Evolutionary conservation across 2,888 invertebrate species (phyloP), one percentile per base, ranked within the genome.

Genomic region (Selenia dentaria): DNA sequence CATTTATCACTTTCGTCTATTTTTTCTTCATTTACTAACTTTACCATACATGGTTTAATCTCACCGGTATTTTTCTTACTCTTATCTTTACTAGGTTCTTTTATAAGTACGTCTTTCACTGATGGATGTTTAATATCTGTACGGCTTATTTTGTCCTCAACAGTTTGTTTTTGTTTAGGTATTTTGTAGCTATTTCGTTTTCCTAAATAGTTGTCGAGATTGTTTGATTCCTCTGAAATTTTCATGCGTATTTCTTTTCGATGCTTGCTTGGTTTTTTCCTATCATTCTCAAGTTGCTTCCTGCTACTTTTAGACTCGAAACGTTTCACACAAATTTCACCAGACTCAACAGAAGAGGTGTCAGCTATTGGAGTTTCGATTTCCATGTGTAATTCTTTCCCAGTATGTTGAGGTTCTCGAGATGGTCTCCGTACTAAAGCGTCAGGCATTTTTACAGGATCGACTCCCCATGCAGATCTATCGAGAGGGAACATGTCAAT

Each of bases 401-500:
- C 51, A 38, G 66, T 10, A 32, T 69, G 55, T 6, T 70, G 64
- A 9, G 3, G 6, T 32, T 37, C 40, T 8, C n/a, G 24, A 3
- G 25, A 16, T 28, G 55, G 58, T 40, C 34, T 51, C 26, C 54
- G 57, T 29, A 59, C 48, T 43, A 82, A 68, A 22, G 72, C 74
- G 47, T 62, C 59, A 25, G 84, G 83, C n/a, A 78, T 43, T 16
- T 61, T 51, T 5, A 72, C 55, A 27, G 58, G 50, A 44, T 54
- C 13, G n/a, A 70, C 49, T 22, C 62, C 49, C 83, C 81, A 85
- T 2, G 20, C 36, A 3, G 57, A 46, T 54, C 58, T 72, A 50
- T 78, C 58, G 26, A 86, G 41, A 10, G 62, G 49, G 65, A 60
- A 62, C 18, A 88, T 56, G 47, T 75, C 57, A 27, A 83, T 51